Base-by-base conservation (phyloP, 2,113 vertebrate species). In the Phoenicopterus ruber region DNA sequence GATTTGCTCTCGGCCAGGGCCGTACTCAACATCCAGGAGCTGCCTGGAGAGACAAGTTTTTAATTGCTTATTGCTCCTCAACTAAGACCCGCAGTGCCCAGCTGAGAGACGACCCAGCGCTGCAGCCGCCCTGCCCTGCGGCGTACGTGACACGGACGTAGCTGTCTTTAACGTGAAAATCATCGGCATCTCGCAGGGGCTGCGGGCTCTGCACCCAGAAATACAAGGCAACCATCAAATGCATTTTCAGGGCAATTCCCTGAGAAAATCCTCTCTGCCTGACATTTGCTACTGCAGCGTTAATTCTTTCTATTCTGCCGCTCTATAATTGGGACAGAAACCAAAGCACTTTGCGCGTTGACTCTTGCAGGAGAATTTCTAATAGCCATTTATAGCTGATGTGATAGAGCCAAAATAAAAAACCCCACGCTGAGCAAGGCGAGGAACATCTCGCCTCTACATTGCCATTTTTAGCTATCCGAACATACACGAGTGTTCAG, bases 71-170 rank as follows among this genome's bases (percentile, higher is more conserved):
- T 55, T 62, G 24, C 14, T 78, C 34, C 77, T 82, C 49, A 36
- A 2, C 34, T 14, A 63, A 63, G 28, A 67, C 26, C 25, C 2
- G 1, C 34, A 8, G 46, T 5, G 13, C 38, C 38, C 38, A 57
- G 29, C 38, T 44, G 18, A 62, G 31, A n/a, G 65, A 40, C 0
- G 0, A 40, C 32, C 52, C 63, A 50, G 52, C 18, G 7, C 52
- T 6, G 9, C 55, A 17, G 7, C 28, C 20, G 7, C 6, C 22
- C 46, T 3, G 2, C 44, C 50, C 38, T 28, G 31, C 1, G 4
- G 34, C 3, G 13, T 9, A 26, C 1, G 0, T 19, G 15, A 36
- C 70, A 34, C 1, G 2, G 57, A 24, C 7, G 0, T 2, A 18
- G 12, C 13, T 20, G 38, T 26, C 67, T 50, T 26, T 17, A 46